phyloP scores from a whole-genome alignment of 2,797 vertebrate genomes.

The Brotula barbata region DNA sequence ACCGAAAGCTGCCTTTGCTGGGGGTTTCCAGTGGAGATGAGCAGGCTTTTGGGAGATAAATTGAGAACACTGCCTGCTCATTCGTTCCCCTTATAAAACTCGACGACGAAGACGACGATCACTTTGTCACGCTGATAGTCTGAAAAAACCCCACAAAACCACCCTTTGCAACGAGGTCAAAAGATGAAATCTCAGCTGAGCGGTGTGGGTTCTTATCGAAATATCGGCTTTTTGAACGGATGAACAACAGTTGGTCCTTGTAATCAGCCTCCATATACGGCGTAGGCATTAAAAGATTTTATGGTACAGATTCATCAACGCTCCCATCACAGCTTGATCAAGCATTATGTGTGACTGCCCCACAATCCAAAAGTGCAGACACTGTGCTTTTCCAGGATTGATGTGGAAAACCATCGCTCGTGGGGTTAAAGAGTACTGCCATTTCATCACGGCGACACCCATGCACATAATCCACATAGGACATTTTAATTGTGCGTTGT shows the following conservation, averaged over 20 bases:
- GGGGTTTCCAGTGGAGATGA: slow-evolving; percentile 20
- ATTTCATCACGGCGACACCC: slow-evolving; percentile 53
- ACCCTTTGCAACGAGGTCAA: slow-evolving; percentile 35
- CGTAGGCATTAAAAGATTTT: slow-evolving; percentile 53
- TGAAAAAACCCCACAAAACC: slow-evolving; percentile 15
- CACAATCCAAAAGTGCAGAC: slow-evolving; percentile 57
- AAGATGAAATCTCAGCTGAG: slow-evolving; percentile 21
- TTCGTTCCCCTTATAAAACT: slow-evolving; percentile 49
- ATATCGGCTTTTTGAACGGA: slow-evolving; percentile 38
- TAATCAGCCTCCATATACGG: slow-evolving; percentile 39
- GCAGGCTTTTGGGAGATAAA: slow-evolving; percentile 42
- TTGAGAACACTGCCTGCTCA: slow-evolving; percentile 44
- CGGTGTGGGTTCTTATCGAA: slow-evolving; percentile 20
- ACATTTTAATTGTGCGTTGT: slow-evolving; percentile 50
- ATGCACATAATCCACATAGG: slow-evolving; percentile 51
- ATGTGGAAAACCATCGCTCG: slow-evolving; percentile 51
- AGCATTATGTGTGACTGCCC: slow-evolving; percentile 42
- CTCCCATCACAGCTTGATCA: slow-evolving; percentile 54
- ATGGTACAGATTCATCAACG: slow-evolving; percentile 53
- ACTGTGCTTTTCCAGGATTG: slow-evolving; percentile 35
- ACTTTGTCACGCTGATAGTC: slow-evolving; percentile 22
- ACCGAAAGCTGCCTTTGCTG: slow-evolving; percentile 17
- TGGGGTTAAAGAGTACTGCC: slow-evolving; percentile 54
- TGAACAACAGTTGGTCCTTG: slow-evolving; percentile 29
- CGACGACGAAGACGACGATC: slow-evolving; percentile 8